Evolutionary conservation across 2,797 vertebrate genomes (phyloP).

Genomic region (Pelobates cultripes): DNA sequence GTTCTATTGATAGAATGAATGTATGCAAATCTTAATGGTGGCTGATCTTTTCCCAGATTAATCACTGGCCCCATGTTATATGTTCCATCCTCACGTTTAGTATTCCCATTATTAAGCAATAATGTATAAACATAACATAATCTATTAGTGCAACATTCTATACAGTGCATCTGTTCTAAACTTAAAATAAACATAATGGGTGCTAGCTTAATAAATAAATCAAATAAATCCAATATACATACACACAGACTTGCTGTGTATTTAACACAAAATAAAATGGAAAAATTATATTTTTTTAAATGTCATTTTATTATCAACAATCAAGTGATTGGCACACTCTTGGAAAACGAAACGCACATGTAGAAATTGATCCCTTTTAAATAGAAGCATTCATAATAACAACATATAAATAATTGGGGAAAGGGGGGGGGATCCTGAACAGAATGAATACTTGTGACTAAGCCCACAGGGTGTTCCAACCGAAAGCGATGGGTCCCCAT

Average conservation of each 20-base stretch:
- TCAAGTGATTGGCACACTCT: conserved; percentile 98
- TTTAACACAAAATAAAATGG: too few species aligned
- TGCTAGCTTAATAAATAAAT: too few species aligned
- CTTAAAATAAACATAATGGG: too few species aligned
- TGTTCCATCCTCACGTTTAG: too few species aligned
- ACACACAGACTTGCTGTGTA: too few species aligned
- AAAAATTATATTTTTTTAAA: neutral
- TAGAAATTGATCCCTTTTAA: conserved; percentile 99
- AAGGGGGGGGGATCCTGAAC: conserved; percentile 79
- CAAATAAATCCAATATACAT: too few species aligned
- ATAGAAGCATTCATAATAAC: conserved; percentile 99
- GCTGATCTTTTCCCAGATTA: conserved; percentile 12
- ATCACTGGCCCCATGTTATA: too few species aligned
- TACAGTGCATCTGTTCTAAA: neutral
- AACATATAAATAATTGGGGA: conserved; percentile 99
- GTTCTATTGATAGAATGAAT: conserved; percentile 24
- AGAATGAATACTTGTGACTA: conserved; percentile 85
- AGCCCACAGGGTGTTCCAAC: conserved; percentile 90
- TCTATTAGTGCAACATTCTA: too few species aligned
- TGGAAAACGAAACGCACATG: conserved; percentile 99
- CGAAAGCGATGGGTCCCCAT: conserved; percentile 87
- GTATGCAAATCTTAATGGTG: conserved; percentile 42
- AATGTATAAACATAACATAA: too few species aligned
- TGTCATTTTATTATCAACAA: conserved; percentile 93
- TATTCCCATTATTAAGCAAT: too few species aligned